phyloP scores from a whole-genome alignment of 1,140 invertebrate species.

The Drosophila lacteicornis region DNA sequence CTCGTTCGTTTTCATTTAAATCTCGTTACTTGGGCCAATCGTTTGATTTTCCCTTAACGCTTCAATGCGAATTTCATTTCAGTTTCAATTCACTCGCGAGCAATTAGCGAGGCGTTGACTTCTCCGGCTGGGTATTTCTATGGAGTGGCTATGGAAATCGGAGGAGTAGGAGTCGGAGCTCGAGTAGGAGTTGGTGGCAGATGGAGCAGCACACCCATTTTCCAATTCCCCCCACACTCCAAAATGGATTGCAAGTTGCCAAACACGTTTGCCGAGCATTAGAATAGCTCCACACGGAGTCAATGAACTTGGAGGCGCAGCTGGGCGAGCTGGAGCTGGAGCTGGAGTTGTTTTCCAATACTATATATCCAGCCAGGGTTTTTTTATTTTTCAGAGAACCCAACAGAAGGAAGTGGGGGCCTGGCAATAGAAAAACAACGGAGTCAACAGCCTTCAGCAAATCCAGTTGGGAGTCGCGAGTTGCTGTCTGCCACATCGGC shows the following conservation, averaged over 20 bases:
- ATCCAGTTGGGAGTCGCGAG: constrained; percentile 41
- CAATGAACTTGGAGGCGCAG: constrained; percentile 56
- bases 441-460: constrained; percentile 72
- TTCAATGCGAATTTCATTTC: constrained; percentile 37
- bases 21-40: constrained; percentile 28
- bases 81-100: constrained; percentile 41
- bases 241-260: constrained; percentile 55
- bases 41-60: constrained; percentile 23
- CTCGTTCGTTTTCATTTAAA: constrained; percentile 14
- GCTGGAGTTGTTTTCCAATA: constrained; percentile 24
- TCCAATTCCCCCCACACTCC: constrained; percentile 16
- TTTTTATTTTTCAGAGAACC: not conserved
- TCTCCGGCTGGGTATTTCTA: constrained; percentile 11
- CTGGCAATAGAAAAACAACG: constrained; percentile 79
- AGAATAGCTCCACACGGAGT: constrained; percentile 63
- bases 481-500: constrained; percentile 42
- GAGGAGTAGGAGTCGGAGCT: constrained; percentile 4
- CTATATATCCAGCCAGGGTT: constrained; percentile 37
- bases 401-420: constrained; percentile 67
- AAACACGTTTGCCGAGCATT: constrained; percentile 78
- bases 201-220: constrained; percentile 22
- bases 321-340: constrained; percentile 6
- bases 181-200: constrained; percentile 6
- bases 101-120: constrained; percentile 52
- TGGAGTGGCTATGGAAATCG: constrained; percentile 5